phyloP scores from a whole-genome alignment of 2,888 invertebrate species.

The Platypus cylindrus region DNA sequence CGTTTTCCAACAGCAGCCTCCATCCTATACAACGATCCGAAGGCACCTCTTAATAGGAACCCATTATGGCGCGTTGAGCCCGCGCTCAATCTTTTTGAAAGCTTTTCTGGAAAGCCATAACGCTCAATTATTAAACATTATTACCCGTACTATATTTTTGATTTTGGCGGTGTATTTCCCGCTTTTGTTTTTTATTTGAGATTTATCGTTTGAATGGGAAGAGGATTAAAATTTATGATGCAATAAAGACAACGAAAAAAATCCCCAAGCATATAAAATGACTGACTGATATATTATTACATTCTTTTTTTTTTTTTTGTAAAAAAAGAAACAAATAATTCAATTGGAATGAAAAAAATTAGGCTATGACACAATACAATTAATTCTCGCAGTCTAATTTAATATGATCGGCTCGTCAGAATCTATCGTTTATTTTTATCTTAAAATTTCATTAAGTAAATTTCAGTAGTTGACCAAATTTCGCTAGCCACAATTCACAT shows the following conservation, averaged over 20 bases:
- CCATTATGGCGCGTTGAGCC: slow-evolving; percentile 26
- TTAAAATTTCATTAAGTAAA: no score
- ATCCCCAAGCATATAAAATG: no score
- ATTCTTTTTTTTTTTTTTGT: no score
- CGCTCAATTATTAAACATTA: slow-evolving; percentile 39
- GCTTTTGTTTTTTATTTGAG: slow-evolving; percentile 22
- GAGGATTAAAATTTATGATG: slow-evolving; percentile 6
- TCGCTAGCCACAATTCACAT: no score
- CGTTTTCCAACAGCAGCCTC: slow-evolving; percentile 18
- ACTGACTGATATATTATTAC: no score
- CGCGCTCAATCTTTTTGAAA: slow-evolving; percentile 36
- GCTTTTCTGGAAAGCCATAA: slow-evolving; percentile 35
- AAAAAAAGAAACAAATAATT: no score
- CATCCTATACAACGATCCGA: slow-evolving; percentile 10
- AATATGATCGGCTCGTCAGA: no score
- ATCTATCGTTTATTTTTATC: no score
- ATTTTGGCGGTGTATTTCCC: slow-evolving; percentile 23
- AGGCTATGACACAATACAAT: no score
- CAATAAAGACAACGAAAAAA: slow-evolving; percentile 1
- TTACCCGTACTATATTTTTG: slow-evolving; percentile 37
- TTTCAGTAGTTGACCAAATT: no score
- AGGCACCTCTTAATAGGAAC: slow-evolving; percentile 23
- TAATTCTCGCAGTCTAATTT: no score
- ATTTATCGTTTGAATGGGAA: slow-evolving; percentile 20
- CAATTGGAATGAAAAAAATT: no score